phyloP scores from a whole-genome alignment of 2,888 invertebrate species.

The Gasteruption jaculator region DNA sequence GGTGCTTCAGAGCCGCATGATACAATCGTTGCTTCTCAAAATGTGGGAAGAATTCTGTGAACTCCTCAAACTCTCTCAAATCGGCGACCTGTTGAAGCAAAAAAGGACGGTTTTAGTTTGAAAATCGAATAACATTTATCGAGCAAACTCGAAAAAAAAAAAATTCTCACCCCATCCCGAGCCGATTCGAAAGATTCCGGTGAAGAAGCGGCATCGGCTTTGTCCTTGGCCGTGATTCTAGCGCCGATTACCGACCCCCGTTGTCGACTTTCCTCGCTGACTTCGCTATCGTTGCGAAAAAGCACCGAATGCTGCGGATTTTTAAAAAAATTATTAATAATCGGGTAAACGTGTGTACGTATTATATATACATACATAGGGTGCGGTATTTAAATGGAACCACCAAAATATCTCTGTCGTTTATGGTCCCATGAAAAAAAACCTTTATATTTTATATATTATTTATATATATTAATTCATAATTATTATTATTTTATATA shows the following conservation, averaged over 20 bases:
- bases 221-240: conserved; percentile 48
- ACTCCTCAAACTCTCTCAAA: conserved; percentile 83
- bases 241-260: conserved; percentile 53
- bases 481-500: too few relatives aligned
- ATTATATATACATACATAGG: conserved; percentile 1
- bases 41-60: conserved; percentile 70
- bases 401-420: too few relatives aligned
- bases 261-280: conserved; percentile 51
- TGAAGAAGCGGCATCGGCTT: conserved; percentile 66
- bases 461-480: too few relatives aligned
- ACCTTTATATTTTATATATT: too few relatives aligned
- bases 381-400: too few relatives aligned
- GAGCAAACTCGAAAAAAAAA: conserved; percentile 8
- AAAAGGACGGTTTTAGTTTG: neutral
- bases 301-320: conserved; percentile 71
- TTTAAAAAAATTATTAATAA: conserved; percentile 12
- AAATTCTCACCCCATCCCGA: conserved; percentile 69
- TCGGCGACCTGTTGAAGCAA: conserved; percentile 88
- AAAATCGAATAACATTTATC: conserved; percentile 9
- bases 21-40: conserved; percentile 80
- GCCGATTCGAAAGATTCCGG: conserved; percentile 96
- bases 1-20: conserved; percentile 77
- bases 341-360: neutral
- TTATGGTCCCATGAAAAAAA: too few relatives aligned
- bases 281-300: conserved; percentile 73